Evolutionary conservation across 2,888 invertebrate genomes (phyloP), one percentile per base, ranked within the genome.

Genomic region (Aricia artaxerxes): DNA sequence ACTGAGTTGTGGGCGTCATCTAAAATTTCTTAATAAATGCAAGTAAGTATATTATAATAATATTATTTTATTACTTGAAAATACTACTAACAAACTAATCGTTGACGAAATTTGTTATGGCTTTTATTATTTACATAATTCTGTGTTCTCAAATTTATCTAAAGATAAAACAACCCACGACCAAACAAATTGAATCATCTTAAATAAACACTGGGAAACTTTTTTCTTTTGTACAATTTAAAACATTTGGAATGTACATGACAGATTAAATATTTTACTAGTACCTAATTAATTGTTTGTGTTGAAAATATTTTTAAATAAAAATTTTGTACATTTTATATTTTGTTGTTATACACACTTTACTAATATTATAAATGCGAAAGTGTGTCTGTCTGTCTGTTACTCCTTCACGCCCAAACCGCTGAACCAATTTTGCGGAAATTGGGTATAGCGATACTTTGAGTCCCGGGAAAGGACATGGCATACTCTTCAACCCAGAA

Each of bases 141-240:
- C 24, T n/a, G 7, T 7, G n/a, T 44, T 2, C 60, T 61, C 24
- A 7, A 61, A 61, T 7, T 61, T 7, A 61, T 61, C 7, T 24
- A 60, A 60, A 60, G n/a, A 24, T 9, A 64, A 64, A 61, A 24
- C n/a, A 64, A 31, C 31, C 31, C 31, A 31, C 31, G 64, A 31
- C 64, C 31, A 31, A 31, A 31, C 11, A 24, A 64, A 64, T 31
- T 64, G 31, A 64, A 64, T 31, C 31, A 11, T 64, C 0, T 64
- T 89, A 91, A 90, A 91, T 90, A 88, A 90, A 87, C 64, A 11
- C 11, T 4, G 60, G 1, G 2, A 61, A 61, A 61, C 61, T 24
- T 64, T 49, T 4, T 75, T 49, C 75, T 24, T 75, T 75, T 49
- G 53, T 53, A 73, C 24, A 49, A 31, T 24, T 31, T 31, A 13